Base-by-base conservation (phyloP, 2,797 vertebrate species). In the Toxotes lorentzi region DNA sequence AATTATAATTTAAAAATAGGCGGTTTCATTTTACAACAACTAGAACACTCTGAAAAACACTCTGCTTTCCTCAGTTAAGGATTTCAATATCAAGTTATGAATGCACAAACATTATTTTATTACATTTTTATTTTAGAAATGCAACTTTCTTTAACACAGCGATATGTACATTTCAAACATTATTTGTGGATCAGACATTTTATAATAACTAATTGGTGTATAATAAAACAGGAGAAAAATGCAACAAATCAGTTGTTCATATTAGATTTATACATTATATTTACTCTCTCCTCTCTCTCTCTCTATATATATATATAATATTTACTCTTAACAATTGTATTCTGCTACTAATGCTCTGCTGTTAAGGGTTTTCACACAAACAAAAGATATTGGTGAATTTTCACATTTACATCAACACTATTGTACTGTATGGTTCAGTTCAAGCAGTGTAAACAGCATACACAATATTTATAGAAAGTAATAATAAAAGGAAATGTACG, bases 71-170 rank as follows among this genome's bases (percentile, higher is more conserved):
- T 40, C n/a, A 57, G 14, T 19, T 47, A 47, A 4, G 53, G 32
- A 30, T 19, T 32, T 32, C 11, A 32, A 17, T 19, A 34, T 34
- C 5, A 43, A 43, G 41, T 16, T 43, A 21, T 58, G 6, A 34
- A 66, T 24, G 27, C n/a, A 60, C 24, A 70, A 23, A 61, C n/a
- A 35, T 54, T 1, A 2, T 72, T 50, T 45, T 51, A 21, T 24
- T 5, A 5, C 30, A 17, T 10, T 13, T 81, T 65, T 58, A 58
- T 75, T 84, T 60, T 56, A 51, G 0, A 71, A 78, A 61, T 59
- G 9, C 21, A 78, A 48, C 3, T 30, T 61, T 3, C 35, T 56
- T 30, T 7, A 48, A 56, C 5, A 68, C 19, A 45, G 40, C 2
- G 56, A 30, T 58, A 35, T 6, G 34, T 27, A 51, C 19, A 60